phyloP scores from a whole-genome alignment of 2,888 invertebrate species.

The Diogma glabrata region DNA sequence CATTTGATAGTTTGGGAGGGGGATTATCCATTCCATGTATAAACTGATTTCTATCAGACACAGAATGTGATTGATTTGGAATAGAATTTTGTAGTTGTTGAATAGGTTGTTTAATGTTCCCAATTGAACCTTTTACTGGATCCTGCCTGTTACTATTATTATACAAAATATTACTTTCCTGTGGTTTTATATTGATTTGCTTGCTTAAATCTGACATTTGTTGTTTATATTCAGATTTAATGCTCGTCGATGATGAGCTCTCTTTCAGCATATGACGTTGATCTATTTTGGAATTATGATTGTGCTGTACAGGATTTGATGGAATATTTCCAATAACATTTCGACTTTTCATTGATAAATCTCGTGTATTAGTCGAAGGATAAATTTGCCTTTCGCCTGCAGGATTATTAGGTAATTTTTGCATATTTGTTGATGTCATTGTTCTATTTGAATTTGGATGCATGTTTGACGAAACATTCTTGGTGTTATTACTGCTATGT shows the following conservation, averaged over 20 bases:
- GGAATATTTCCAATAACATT: neutral
- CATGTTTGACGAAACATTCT: slow-evolving; percentile 1
- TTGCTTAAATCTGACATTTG: slow-evolving; percentile 1
- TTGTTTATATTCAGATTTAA: slow-evolving; percentile 9
- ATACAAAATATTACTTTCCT: neutral
- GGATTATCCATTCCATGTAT: slow-evolving; percentile 2
- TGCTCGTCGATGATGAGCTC: neutral
- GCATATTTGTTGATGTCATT: slow-evolving; percentile 1
- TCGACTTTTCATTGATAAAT: neutral
- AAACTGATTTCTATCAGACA: neutral
- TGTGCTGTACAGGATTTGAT: neutral
- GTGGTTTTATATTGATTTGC: neutral
- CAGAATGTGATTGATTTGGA: neutral
- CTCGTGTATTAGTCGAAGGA: neutral
- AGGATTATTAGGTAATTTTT: neutral
- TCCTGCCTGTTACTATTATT: neutral
- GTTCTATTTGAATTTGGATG: slow-evolving; percentile 1
- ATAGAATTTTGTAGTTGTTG: slow-evolving; percentile 2
- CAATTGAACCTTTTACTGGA: too few species aligned
- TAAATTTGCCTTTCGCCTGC: neutral
- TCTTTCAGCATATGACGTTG: slow-evolving; percentile 2
- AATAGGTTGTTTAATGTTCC: slow-evolving; percentile 14
- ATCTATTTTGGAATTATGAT: slow-evolving; percentile 4
- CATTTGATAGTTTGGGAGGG: slow-evolving; percentile 14
- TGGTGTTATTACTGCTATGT: neutral